Percentiles rank a stretch among this genome's conserved stretches.
These are phyloP conservation scores for Girardinichthys multiradiatus DNA, from an alignment of 2,113 vertebrate genomes.

Conservation along the genomic window DNA sequence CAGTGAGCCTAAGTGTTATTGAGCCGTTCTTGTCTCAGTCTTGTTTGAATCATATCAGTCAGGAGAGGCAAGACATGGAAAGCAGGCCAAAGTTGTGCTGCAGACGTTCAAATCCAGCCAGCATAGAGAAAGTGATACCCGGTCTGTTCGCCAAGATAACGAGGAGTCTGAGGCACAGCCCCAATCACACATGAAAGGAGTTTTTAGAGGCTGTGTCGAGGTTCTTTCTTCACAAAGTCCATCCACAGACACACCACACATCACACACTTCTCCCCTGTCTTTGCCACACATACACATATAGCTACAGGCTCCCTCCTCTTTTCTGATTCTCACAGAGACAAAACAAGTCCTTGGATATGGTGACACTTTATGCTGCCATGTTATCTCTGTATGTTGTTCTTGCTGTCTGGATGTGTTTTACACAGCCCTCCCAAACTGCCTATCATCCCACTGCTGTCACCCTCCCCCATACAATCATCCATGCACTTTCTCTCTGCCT, in stretches of 20 bases:
- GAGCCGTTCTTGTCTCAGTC: not conserved
- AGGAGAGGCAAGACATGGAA: not conserved
- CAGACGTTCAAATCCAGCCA: conserved; percentile 36
- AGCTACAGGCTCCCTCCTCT: conserved; percentile 34
- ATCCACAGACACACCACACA: conserved; percentile 20
- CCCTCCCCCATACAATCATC: conserved; percentile 3
- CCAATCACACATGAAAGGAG: conserved; percentile 66
- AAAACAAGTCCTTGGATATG: conserved; percentile 68
- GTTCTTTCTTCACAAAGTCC: conserved; percentile 52
- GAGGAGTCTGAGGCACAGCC: conserved; percentile 50
- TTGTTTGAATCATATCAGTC: conserved; percentile 17
- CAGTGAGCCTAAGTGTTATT: too few relatives aligned
- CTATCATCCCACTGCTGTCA: conserved; percentile 20
- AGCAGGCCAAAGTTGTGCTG: conserved; percentile 43
- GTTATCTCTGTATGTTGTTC: conserved; percentile 37
- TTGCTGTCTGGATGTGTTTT: conserved; percentile 28
- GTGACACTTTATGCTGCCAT: conserved; percentile 21
- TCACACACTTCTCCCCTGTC: conserved; percentile 31
- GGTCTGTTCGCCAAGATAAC: conserved; percentile 59
- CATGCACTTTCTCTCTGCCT: conserved; percentile 5
- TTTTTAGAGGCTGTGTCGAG: conserved; percentile 56
- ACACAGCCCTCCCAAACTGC: conserved; percentile 24
- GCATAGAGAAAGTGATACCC: conserved; percentile 51
- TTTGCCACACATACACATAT: conserved; percentile 26
- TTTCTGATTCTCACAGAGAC: conserved; percentile 58